A percentile compares a stretch with the other conserved stretches of the same genome.
Conservation (phyloP, 1,140 invertebrate genomes). For the Drosophila teissieri region DNA sequence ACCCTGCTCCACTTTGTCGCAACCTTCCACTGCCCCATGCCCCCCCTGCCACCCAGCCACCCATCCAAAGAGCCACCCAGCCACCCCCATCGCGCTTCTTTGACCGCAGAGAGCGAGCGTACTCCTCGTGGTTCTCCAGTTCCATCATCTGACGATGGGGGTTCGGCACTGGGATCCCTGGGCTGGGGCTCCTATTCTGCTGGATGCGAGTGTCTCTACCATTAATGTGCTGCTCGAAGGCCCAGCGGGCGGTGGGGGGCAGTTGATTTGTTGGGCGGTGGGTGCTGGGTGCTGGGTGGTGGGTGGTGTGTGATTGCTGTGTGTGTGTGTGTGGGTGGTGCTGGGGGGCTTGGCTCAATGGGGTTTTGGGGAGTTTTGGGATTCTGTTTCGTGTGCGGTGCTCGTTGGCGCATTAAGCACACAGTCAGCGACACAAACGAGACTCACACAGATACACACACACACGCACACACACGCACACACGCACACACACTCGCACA, state of each 20-base stretch:
- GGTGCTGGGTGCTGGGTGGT: not conserved
- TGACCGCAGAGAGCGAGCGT: constrained; percentile 45
- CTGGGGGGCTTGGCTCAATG: constrained; percentile 15
- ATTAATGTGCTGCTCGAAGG: constrained; percentile 76
- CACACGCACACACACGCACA: constrained; percentile 11
- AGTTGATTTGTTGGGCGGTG: constrained; percentile 1
- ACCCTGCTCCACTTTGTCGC: constrained; percentile 68
- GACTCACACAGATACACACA: constrained; percentile 16
- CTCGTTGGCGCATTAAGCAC: constrained; percentile 76
- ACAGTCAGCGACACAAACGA: constrained; percentile 21
- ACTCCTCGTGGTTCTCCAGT: constrained; percentile 3
- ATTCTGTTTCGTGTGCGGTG: constrained; percentile 66
- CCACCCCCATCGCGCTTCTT: constrained; percentile 7
- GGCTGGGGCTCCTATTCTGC: constrained; percentile 23
- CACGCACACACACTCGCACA: constrained; percentile 8
- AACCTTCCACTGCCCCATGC: constrained; percentile 17
- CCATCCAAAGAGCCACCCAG: not conserved
- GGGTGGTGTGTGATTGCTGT: not conserved
- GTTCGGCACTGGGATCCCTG: not conserved
- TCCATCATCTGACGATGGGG: constrained; percentile 22
- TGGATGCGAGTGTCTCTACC: constrained; percentile 46
- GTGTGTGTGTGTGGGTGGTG: not conserved
- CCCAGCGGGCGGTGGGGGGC: constrained; percentile 14
- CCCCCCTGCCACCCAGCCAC: not conserved
- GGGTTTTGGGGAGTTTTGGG: constrained; percentile 33